These are phyloP conservation scores for Tragelaphus oryx DNA, from an alignment of 2,797 vertebrate species.

Conservation along the genomic window DNA sequence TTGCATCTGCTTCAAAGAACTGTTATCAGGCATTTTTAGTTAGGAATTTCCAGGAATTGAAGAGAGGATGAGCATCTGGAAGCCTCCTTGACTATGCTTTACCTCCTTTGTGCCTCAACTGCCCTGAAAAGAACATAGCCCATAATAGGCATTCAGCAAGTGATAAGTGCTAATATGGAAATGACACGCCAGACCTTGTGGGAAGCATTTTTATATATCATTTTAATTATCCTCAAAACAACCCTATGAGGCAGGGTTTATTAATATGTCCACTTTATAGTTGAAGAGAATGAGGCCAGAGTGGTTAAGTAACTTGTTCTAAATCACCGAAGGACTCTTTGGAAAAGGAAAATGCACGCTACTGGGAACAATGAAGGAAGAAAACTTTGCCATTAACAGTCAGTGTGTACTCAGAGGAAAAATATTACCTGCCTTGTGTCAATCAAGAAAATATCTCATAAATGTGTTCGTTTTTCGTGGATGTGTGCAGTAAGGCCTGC, in stretches of 20 bases:
- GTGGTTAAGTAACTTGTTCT: background rate
- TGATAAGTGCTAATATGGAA: background rate
- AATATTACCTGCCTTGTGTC: background rate
- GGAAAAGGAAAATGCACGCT: background rate
- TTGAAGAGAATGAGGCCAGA: background rate
- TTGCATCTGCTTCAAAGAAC: background rate
- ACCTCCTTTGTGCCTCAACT: background rate
- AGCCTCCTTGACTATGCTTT: background rate
- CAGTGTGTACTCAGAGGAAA: background rate
- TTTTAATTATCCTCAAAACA: constrained; percentile 15
- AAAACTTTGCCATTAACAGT: background rate
- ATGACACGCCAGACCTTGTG: background rate
- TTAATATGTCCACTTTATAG: background rate
- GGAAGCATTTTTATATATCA: background rate
- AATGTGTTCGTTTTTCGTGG: background rate
- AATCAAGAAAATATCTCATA: background rate
- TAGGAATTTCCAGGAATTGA: background rate
- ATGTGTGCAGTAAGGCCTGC: background rate
- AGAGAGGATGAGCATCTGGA: background rate
- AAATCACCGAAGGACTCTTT: background rate
- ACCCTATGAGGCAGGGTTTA: background rate
- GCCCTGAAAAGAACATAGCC: background rate
- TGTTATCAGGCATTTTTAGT: background rate
- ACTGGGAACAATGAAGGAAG: background rate
- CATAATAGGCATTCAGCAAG: background rate